Evolutionary conservation across 2,113 vertebrate genomes (phyloP).

Genomic region (Paraplagusia blochii): DNA sequence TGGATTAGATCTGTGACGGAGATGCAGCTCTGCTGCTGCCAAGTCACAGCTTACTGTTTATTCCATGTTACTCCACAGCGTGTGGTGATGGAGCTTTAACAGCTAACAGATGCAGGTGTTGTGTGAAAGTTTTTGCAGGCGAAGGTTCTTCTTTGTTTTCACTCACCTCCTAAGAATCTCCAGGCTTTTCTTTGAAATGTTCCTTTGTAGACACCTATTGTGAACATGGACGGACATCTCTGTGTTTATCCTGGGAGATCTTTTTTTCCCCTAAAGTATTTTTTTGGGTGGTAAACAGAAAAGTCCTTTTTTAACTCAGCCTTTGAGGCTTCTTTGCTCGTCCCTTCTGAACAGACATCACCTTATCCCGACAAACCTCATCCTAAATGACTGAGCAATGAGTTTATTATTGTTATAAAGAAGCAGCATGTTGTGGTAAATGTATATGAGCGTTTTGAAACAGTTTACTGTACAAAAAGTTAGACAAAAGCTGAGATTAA

Average conservation of each 20-base stretch:
- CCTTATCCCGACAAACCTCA: too few species aligned
- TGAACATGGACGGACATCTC: conserved; percentile 30
- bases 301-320: too few species aligned
- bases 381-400: too few species aligned
- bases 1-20: conserved; percentile 70
- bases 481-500: conserved; percentile 23
- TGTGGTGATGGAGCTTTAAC: neutral
- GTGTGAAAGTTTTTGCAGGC: conserved; percentile 15
- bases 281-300: too few species aligned
- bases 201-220: conserved; percentile 31
- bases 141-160: neutral
- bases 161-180: neutral
- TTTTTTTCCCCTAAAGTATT: too few species aligned
- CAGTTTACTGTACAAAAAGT: conserved; percentile 19
- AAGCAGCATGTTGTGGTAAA: conserved; percentile 11
- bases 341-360: neutral
- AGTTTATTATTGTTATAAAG: conserved; percentile 19
- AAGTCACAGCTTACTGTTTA: conserved; percentile 42
- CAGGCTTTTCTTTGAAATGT: conserved; percentile 27
- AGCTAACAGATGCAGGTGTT: conserved; percentile 40
- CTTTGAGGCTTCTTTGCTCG: too few species aligned
- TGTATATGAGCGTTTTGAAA: conserved; percentile 4
- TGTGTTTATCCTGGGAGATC: conserved; percentile 50
- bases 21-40: conserved; percentile 57
- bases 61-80: conserved; percentile 26